Percentiles rank a stretch among this genome's conserved stretches.
Evolutionary conservation across 2,113 vertebrate species (phyloP).

Genomic region (Neomonachus schauinslandi): DNA sequence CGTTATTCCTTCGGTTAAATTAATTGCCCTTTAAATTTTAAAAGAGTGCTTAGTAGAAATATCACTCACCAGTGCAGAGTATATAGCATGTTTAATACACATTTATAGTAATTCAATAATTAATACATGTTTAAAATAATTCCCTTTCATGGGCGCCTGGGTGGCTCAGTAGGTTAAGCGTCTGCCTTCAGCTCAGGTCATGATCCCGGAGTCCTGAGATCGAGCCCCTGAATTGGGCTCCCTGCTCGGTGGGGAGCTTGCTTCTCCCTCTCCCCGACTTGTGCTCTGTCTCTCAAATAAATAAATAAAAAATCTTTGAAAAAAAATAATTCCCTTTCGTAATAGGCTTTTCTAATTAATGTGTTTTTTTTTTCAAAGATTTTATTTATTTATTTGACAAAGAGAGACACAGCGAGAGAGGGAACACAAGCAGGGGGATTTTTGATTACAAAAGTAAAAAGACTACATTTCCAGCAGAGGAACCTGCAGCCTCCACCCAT

Average conservation of each 20-base stretch:
- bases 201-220: not conserved
- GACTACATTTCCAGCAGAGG: not conserved
- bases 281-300: not conserved
- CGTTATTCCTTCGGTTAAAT: slow-evolving; percentile 58
- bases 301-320: not conserved
- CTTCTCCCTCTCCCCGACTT: not conserved
- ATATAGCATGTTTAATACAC: not conserved
- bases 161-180: not conserved
- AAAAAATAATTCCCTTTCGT: not conserved
- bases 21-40: slow-evolving; percentile 57
- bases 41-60: slow-evolving; percentile 62
- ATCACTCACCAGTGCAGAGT: slow-evolving; percentile 38
- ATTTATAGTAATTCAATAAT: slow-evolving; percentile 50
- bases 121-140: slow-evolving; percentile 63
- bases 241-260: not conserved
- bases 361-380: not conserved
- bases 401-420: too few relatives aligned
- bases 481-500: not conserved
- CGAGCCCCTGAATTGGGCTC: rapidly evolving
- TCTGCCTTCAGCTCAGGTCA: not conserved
- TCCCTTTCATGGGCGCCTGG: not conserved
- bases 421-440: too few relatives aligned
- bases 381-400: too few relatives aligned
- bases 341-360: slow-evolving; percentile 49
- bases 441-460: not conserved